Conservation (phyloP, 1,140 invertebrate species). For the Bombus soroeensis region DNA sequence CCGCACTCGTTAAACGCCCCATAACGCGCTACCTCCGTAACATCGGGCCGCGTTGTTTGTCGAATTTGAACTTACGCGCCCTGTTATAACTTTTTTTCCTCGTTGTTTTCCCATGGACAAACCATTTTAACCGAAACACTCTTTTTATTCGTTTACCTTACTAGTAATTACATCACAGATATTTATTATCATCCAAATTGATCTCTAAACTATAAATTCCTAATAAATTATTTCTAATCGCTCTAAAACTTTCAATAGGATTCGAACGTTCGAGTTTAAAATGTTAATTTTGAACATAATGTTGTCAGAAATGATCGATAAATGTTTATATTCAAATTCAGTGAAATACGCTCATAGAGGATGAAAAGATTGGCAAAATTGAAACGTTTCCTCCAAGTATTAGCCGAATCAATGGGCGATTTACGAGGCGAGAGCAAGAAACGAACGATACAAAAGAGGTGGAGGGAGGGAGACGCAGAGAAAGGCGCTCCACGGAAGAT, state of each 20-base stretch:
- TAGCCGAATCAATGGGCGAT: not conserved
- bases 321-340: not conserved
- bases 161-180: not conserved
- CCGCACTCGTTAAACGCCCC: constrained; percentile 82
- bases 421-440: constrained; percentile 26
- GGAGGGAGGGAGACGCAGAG: not conserved
- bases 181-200: not conserved
- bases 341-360: not conserved
- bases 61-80: constrained; percentile 22
- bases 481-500: constrained; percentile 30
- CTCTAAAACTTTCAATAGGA: no score
- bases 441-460: not conserved
- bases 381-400: not conserved
- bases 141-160: not conserved
- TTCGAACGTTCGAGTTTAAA: not conserved
- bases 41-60: constrained; percentile 64
- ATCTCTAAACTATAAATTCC: not conserved
- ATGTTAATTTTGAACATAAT: not conserved
- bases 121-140: not conserved
- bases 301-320: not conserved
- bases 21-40: constrained; percentile 76
- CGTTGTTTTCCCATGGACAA: not conserved
- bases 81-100: not conserved
- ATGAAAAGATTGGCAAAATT: not conserved
- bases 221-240: no score